Evolutionary conservation across 2,113 vertebrate species (phyloP).

Genomic region (Entomyzon cyanotis): DNA sequence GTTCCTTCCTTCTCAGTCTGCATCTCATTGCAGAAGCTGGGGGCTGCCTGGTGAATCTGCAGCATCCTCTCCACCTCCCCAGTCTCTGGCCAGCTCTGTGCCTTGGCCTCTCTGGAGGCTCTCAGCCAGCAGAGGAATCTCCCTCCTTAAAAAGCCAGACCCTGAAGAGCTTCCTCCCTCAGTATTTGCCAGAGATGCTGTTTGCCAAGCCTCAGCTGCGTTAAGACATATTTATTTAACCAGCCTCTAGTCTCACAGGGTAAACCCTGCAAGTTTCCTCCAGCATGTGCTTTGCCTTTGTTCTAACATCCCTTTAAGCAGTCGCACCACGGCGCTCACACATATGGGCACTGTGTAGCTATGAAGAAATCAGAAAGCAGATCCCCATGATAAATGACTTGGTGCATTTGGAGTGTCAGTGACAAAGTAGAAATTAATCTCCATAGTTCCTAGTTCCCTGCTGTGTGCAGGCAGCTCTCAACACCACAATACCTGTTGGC

Average conservation of each 20-base stretch:
- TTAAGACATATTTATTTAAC: constrained; percentile 17
- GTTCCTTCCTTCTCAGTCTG: neutral
- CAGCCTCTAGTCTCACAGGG: neutral
- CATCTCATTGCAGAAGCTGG: fast-evolving
- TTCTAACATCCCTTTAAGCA: neutral
- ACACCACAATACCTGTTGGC: neutral
- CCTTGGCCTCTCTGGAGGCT: fast-evolving
- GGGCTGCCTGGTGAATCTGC: neutral
- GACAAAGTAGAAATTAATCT: constrained; percentile 54
- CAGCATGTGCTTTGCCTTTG: neutral
- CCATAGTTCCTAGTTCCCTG: neutral
- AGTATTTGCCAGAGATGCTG: neutral
- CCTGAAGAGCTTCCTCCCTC: neutral
- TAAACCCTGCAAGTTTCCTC: neutral
- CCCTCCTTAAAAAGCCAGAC: neutral
- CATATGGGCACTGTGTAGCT: neutral
- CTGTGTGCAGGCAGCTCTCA: neutral
- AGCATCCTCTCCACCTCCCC: neutral
- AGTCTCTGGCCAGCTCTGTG: neutral
- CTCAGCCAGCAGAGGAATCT: neutral
- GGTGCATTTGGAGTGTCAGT: neutral
- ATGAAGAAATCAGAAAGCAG: constrained; percentile 36
- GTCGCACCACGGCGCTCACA: neutral
- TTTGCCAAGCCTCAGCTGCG: constrained; percentile 37
- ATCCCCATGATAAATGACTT: constrained; percentile 23